Conservation (phyloP, 2,113 vertebrate genomes). For the Loxodonta africana region DNA sequence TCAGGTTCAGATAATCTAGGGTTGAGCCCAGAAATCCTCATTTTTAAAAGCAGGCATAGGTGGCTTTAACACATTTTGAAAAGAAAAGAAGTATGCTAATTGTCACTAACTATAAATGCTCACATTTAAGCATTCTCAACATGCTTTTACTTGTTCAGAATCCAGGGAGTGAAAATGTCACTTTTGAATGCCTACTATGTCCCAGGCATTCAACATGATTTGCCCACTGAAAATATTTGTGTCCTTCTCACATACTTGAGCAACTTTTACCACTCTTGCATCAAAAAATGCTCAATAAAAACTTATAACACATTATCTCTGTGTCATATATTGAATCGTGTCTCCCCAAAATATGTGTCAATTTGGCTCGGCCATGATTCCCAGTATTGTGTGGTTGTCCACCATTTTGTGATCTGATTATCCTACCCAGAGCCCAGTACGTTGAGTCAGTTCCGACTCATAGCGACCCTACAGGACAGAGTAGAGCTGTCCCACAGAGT, state of each 20-base stretch:
- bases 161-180: not conserved
- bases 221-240: not conserved
- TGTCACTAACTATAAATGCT: not conserved
- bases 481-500: no score
- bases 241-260: not conserved
- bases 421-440: no score
- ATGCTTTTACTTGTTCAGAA: constrained; percentile 10
- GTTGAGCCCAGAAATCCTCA: not conserved
- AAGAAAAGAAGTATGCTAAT: constrained; percentile 1
- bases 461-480: no score
- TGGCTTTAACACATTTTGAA: not conserved
- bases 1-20: not conserved
- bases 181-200: no score
- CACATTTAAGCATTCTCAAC: not conserved
- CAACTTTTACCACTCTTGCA: not conserved
- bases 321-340: no score
- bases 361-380: no score
- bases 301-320: not conserved
- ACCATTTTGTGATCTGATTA: no score
- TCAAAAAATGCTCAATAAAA: not conserved
- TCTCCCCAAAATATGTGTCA: no score
- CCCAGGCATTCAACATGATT: not conserved
- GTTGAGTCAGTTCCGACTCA: no score
- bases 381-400: no score
- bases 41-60: not conserved